These are phyloP conservation scores for Lichenostomus cassidix DNA, from an alignment of 2,113 vertebrate species.

Conservation along the genomic window DNA sequence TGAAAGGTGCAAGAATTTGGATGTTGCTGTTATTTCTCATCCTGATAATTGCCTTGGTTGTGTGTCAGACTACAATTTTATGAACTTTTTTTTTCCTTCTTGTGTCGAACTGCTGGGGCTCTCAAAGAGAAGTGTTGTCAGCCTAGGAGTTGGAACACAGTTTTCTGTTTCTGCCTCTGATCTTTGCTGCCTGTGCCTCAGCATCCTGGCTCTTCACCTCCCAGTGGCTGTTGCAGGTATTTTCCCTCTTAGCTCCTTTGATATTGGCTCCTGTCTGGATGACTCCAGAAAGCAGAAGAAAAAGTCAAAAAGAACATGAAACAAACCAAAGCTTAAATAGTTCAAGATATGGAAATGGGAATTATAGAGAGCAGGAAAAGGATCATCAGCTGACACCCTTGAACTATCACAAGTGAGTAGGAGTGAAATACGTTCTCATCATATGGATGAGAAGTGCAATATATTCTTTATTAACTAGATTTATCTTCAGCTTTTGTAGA, in stretches of 20 bases:
- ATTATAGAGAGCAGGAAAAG: neutral
- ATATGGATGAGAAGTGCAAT: neutral
- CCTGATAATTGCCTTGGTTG: neutral
- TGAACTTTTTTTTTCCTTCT: neutral
- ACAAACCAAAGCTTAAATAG: neutral
- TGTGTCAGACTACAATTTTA: neutral
- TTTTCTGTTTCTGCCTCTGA: neutral
- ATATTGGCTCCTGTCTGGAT: neutral
- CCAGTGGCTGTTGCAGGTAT: neutral
- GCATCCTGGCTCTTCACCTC: neutral
- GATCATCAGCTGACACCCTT: neutral
- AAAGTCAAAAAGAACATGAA: neutral
- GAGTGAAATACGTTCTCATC: neutral
- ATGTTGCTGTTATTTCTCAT: neutral
- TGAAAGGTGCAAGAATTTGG: neutral
- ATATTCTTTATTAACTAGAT: too few relatives aligned
- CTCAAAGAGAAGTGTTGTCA: neutral
- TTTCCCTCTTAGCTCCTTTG: neutral
- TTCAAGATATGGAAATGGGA: neutral
- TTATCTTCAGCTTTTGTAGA: too few relatives aligned
- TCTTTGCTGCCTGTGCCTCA: neutral
- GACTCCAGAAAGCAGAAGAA: neutral
- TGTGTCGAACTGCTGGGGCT: neutral
- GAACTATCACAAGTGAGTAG: neutral
- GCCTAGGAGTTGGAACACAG: neutral